Evolutionary conservation across 23 tunicate genomes (phyloP), one percentile per base, ranked within the genome.

Genomic region (Halocynthia aurantium): DNA sequence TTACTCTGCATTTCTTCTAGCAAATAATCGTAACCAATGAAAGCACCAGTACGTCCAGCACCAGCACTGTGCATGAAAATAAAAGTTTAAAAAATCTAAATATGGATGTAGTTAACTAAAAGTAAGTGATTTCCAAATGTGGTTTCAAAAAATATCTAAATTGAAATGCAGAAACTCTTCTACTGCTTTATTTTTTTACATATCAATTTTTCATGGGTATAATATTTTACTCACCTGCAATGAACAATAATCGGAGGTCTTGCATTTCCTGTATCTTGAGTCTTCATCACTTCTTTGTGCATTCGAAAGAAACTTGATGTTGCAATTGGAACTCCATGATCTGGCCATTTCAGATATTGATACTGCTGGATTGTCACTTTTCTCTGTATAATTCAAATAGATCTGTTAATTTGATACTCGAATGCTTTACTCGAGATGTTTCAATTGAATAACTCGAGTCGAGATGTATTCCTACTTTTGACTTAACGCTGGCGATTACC

Each of bases 251-350:
- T 58, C 0, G 84, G 84, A 44, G 64, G 40, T 7, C n/a, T 50
- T 52, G 61, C 19, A 40, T 57, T 49, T 57, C 55, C 17, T 2
- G 11, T 52, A 18, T 22, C 17, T 19, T 18, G 49, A 55, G 5
- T 57, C 53, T 31, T 64, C 7, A 31, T 20, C 8, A 81, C 77
- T 71, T 61, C 52, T 15, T 52, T 57, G 22, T 54, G 52, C 31
- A 70, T 40, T 71, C 77, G 52, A 55, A 81, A 9, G 49, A 81
- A 17, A 52, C 67, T 56, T 49, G 70, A 71, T 12, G 84, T 70
- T 56, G 75, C 71, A 18, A 57, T 49, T 81, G 84, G 84, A n/a
- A 71, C 84, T 7, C 77, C 84, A 10, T 81, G 77, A 50, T 81
- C 84, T 10, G 84, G 84, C 84, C 84, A 81, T 19, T 52, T 51